These are phyloP conservation scores for Drosophila eugracilis DNA, from an alignment of 1,140 invertebrate species.

Conservation along the genomic window DNA sequence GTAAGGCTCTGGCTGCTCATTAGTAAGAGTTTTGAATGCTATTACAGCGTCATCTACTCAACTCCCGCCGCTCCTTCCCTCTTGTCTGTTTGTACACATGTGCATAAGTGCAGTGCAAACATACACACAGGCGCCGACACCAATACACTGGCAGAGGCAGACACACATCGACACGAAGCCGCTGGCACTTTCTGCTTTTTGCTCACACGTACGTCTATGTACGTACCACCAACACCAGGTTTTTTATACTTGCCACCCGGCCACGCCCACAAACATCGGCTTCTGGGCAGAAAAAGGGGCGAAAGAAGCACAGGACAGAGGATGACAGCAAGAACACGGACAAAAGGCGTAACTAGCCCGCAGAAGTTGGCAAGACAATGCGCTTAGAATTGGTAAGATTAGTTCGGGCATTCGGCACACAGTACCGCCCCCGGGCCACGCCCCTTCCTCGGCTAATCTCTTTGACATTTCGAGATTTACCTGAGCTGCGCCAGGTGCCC, in stretches of 20 bases:
- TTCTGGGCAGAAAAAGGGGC: slow-evolving; percentile 17
- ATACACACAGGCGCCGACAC: slow-evolving; percentile 47
- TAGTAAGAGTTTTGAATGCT: slow-evolving; percentile 83
- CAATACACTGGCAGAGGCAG: slow-evolving; percentile 25
- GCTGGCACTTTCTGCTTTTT: slow-evolving; percentile 69
- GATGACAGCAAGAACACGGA: slow-evolving; percentile 34
- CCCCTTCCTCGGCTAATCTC: slow-evolving; percentile 43
- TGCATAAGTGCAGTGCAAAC: slow-evolving; percentile 77
- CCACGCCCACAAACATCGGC: slow-evolving; percentile 39
- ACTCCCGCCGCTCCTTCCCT: slow-evolving; percentile 40
- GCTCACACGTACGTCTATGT: slow-evolving; percentile 35
- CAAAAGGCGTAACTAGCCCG: slow-evolving; percentile 53
- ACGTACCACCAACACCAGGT: slow-evolving; percentile 16
- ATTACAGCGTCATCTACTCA: slow-evolving; percentile 81
- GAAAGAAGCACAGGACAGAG: background rate
- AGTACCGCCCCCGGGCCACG: slow-evolving; percentile 19
- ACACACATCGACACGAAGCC: slow-evolving; percentile 48
- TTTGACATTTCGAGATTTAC: slow-evolving; percentile 76
- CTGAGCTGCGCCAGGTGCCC: slow-evolving; percentile 58
- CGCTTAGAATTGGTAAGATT: slow-evolving; percentile 81
- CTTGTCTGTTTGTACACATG: slow-evolving; percentile 67
- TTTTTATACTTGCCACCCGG: slow-evolving; percentile 56
- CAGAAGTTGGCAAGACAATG: slow-evolving; percentile 65
- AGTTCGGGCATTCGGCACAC: slow-evolving; percentile 64
- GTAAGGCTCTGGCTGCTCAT: slow-evolving; percentile 60